Conservation (phyloP, 2,888 invertebrate genomes). For the Ectemnius cavifrons region DNA sequence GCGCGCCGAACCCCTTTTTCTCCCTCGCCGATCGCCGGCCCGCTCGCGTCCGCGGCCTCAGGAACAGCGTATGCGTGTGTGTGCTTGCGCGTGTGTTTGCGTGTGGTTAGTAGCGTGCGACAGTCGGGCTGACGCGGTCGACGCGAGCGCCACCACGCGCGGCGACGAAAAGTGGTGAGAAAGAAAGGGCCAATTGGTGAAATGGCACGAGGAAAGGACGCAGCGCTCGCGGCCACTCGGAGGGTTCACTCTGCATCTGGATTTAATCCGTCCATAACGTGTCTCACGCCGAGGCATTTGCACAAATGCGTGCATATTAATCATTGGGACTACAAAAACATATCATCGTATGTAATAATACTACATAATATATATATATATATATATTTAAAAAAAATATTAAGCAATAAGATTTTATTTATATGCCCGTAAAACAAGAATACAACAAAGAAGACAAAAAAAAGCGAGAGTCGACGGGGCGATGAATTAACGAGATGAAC, state of each 20-base stretch:
- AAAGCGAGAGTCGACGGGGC: too few relatives aligned
- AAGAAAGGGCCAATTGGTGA: background rate
- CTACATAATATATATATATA: constrained; percentile 42
- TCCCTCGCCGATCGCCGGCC: background rate
- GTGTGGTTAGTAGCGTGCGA: too few relatives aligned
- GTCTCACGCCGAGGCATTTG: constrained; percentile 71
- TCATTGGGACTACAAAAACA: constrained; percentile 79
- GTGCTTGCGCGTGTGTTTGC: too few relatives aligned
- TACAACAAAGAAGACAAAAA: too few relatives aligned
- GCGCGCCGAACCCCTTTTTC: background rate
- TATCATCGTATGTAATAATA: constrained; percentile 75
- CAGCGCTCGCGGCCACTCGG: constrained; percentile 61
- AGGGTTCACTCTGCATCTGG: constrained; percentile 71
- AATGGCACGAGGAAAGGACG: constrained; percentile 1
- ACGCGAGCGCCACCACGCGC: too few relatives aligned
- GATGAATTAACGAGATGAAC: constrained; percentile 58
- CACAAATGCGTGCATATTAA: constrained; percentile 77
- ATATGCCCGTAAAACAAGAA: constrained; percentile 70
- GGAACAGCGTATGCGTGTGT: too few relatives aligned
- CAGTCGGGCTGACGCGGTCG: too few relatives aligned
- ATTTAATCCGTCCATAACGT: constrained; percentile 70
- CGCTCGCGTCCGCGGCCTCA: too few relatives aligned
- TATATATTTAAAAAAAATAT: constrained; percentile 69
- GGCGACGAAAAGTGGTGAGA: too few relatives aligned
- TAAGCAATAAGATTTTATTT: constrained; percentile 77